Evolutionary conservation across 1,140 invertebrate species (phyloP), one percentile per base, ranked within the genome.

Genomic region (Armadillidium nasatum): DNA sequence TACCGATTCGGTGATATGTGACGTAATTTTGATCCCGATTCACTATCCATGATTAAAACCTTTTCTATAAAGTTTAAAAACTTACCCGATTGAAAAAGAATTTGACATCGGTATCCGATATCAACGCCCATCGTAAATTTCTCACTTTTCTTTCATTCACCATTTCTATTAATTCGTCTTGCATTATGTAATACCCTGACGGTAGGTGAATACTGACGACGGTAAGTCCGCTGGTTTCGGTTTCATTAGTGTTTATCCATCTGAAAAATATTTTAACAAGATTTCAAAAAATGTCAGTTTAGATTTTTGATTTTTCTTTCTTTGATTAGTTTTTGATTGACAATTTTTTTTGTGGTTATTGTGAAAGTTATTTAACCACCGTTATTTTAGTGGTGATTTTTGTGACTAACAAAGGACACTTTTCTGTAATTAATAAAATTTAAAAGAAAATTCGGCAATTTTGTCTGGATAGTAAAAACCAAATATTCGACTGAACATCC

Each of bases 211-310:
- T 82, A 80, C 89, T 88, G 44, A 89, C 81, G 0, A 89, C 86
- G 11, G 87, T 85, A 33, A 87, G 81, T 7, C 88, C 88, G 77
- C 86, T 87, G n/a, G 78, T 82, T 60, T 77, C 84, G 0, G 92
- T 92, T 86, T 96, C 94, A 43, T 91, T 87, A 0, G 86, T 72
- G 77, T 93, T 45, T 0, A 72, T 77, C 81, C 81, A 82, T 33
- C 81, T 82, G 68, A 11, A 73, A 19, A 21, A 71, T 15, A 54
- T 75, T 11, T 22, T 72, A 10, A 0, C 11, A 72, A 22, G n/a
- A 7, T 6, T 72, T 10, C 19, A 10, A 21, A 21, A 3, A 23
- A 4, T n/a, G 60, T 10, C 66, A 15, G 66, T 13, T 4, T 15
- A 15, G n/a, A n/a, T 68, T 23, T 10, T 11, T 68, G n/a, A 68